These are phyloP conservation scores for Drosophila busckii DNA, from an alignment of 1,140 invertebrate species.

Conservation along the genomic window DNA sequence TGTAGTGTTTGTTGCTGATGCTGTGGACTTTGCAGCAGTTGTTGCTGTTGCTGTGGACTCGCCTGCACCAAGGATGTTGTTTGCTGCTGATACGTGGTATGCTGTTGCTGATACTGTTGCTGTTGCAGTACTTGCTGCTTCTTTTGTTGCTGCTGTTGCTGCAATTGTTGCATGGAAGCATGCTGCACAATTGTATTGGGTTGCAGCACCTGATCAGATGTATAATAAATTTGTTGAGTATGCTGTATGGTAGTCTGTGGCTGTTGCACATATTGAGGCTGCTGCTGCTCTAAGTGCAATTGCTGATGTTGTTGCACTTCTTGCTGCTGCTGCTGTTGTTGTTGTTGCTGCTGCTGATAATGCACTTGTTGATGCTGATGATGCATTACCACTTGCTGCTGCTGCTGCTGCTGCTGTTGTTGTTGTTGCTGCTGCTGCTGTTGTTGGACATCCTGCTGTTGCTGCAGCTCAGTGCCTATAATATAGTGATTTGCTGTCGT, in stretches of 20 bases:
- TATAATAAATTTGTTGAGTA: slow-evolving; percentile 64
- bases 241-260: slow-evolving; percentile 56
- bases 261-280: slow-evolving; percentile 62
- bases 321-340: slow-evolving; percentile 45
- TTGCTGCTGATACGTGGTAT: slow-evolving; percentile 43
- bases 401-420: slow-evolving; percentile 55
- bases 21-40: slow-evolving; percentile 44
- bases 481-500: slow-evolving; percentile 62
- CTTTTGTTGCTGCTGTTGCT: slow-evolving; percentile 79
- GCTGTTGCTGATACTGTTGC: slow-evolving; percentile 43
- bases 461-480: slow-evolving; percentile 56
- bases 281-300: slow-evolving; percentile 45
- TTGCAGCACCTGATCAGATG: slow-evolving; percentile 64
- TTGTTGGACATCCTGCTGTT: slow-evolving; percentile 60
- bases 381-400: slow-evolving; percentile 55
- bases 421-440: slow-evolving; percentile 45
- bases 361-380: slow-evolving; percentile 58
- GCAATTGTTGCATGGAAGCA: slow-evolving; percentile 71
- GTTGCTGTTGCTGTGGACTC: slow-evolving; percentile 47
- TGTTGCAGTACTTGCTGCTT: slow-evolving; percentile 54
- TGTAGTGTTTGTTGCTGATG: slow-evolving; percentile 68
- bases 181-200: slow-evolving; percentile 62
- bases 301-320: slow-evolving; percentile 48
- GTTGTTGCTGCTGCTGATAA: slow-evolving; percentile 45
- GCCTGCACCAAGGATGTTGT: slow-evolving; percentile 59